Base-by-base conservation (phyloP, 2,113 vertebrate genomes). In the Ornithorhynchus anatinus region DNA sequence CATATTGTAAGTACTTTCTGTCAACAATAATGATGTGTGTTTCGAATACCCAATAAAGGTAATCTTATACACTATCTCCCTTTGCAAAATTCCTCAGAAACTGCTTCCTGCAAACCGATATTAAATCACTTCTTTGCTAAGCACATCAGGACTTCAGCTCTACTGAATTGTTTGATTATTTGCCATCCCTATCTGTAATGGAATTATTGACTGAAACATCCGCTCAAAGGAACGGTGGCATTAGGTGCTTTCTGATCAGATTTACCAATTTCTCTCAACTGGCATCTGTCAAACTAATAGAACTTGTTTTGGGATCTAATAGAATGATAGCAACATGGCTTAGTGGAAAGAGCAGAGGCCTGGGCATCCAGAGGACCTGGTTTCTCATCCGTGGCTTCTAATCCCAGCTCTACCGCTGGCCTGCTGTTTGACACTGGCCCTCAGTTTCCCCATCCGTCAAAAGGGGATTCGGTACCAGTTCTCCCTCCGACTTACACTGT, bases 161-260 rank as follows among this genome's bases (percentile, higher is more conserved):
- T 37, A 68, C 54, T 23, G 31, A 65, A 66, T 16, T 31, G 32
- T 39, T 68, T 45, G 29, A 15, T 70, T 65, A 57, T 73, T 81
- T 47, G 38, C 56, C 56, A 23, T 25, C 57, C 54, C 42, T 44
- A 62, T 33, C 29, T 35, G 27, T 40, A 59, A 60, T 53, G 44
- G 22, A 53, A 66, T 56, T 75, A 78, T 38, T 40, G 79, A 77
- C 56, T 59, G 43, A 80, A 65, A 25, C 35, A 36, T 40, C 59
- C 31, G 15, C 8, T 56, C 22, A 29, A 16, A 45, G 35, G 36
- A 59, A 38, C 60, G 75, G 36, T 25, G 29, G 54, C 39, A 32
- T 14, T 12, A 57, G 13, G 64, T 19, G 20, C 4, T 44, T 63
- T 45, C 37, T 14, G 31, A 69, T 47, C 48, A 40, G 58, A 59